A percentile compares a stretch with the other conserved stretches of the same genome.
Evolutionary conservation across 2,888 invertebrate species (phyloP).

Genomic region (Cantharis flavilabris): DNA sequence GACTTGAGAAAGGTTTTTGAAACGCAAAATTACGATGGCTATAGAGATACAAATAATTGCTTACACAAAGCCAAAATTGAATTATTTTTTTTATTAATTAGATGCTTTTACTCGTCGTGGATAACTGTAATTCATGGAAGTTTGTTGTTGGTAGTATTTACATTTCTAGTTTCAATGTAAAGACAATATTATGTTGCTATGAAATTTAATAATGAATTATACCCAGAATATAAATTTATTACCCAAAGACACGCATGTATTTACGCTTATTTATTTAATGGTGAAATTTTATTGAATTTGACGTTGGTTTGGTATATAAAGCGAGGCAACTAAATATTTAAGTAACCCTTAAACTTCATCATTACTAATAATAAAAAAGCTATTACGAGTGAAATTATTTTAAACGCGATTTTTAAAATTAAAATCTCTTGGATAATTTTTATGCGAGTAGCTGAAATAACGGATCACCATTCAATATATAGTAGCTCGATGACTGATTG

Average conservation of each 20-base stretch:
- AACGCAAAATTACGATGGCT: neutral
- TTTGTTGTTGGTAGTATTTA: neutral
- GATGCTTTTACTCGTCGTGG: neutral
- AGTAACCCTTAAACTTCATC: neutral
- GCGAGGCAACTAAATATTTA: neutral
- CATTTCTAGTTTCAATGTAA: neutral
- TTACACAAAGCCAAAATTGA: neutral
- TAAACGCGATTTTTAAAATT: neutral
- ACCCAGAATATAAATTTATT: neutral
- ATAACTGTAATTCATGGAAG: neutral
- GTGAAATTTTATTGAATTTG: neutral
- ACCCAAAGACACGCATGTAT: neutral
- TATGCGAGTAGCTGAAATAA: slow-evolving; percentile 32
- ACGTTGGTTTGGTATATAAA: neutral
- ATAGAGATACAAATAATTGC: neutral
- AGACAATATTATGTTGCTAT: neutral
- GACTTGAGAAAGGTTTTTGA: neutral
- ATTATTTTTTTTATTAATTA: neutral
- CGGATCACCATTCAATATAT: slow-evolving; percentile 41
- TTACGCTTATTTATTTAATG: neutral
- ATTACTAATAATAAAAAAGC: neutral
- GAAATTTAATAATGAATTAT: neutral
- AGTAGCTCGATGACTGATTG: slow-evolving; percentile 41
- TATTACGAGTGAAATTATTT: neutral
- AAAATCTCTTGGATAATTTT: slow-evolving; percentile 14